Percentiles rank a stretch among this genome's conserved stretches.
phyloP scores from a whole-genome alignment of 2,888 invertebrate genomes.

The Clanis bilineata region DNA sequence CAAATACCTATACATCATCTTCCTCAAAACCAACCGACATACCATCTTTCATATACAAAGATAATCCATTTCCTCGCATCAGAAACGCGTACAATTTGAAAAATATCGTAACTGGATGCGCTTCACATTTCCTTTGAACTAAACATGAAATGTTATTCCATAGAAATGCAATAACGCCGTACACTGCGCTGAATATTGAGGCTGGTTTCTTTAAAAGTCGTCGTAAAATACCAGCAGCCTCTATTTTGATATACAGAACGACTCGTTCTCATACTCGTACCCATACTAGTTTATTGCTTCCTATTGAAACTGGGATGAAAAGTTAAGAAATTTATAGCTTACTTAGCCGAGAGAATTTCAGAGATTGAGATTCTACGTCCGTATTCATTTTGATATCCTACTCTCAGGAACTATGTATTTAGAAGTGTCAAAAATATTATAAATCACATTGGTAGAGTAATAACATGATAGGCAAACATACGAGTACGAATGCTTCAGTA shows the following conservation, averaged over 20 bases:
- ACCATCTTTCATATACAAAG: not conserved
- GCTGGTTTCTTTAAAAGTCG: not conserved
- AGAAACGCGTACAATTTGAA: not conserved
- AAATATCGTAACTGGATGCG: not conserved
- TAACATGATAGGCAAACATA: too few species aligned
- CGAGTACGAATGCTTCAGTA: too few species aligned
- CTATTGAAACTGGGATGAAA: slow-evolving; percentile 4
- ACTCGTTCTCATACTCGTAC: too few species aligned
- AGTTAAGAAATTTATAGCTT: not conserved
- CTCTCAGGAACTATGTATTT: too few species aligned
- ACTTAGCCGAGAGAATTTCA: not conserved
- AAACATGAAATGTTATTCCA: slow-evolving; percentile 5
- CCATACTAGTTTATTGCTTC: slow-evolving; percentile 1
- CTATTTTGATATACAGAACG: not conserved
- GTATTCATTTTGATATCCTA: too few species aligned
- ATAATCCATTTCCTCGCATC: not conserved
- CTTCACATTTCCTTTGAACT: slow-evolving; percentile 6
- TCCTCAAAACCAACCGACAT: not conserved
- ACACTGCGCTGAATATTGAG: slow-evolving; percentile 1
- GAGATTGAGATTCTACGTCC: too few species aligned
- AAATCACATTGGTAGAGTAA: too few species aligned
- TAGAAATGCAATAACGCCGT: not conserved
- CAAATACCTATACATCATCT: not conserved
- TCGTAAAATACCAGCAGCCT: not conserved
- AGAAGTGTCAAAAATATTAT: too few species aligned